Base-by-base conservation (phyloP, 2,797 vertebrate genomes). In the Gadopsis marmoratus region DNA sequence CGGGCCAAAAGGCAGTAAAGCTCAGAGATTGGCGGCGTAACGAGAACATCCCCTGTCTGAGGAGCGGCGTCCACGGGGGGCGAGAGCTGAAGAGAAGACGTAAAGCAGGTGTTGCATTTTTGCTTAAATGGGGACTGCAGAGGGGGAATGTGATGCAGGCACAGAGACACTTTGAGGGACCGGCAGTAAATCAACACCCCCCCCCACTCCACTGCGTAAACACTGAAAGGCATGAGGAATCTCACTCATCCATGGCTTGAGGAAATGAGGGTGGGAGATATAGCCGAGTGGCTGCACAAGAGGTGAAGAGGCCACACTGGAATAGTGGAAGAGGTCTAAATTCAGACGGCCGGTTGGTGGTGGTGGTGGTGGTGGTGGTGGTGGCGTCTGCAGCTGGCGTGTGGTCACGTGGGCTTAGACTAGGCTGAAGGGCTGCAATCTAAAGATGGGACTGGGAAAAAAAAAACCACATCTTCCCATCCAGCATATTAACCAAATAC, bases 241-340 rank as follows among this genome's bases (percentile, higher is more conserved):
- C 83, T 87, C 86, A 91, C 84, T 92, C 88, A 93, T 89, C 85
- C 83, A 26, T 88, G 82, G 79, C 84, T 76, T 21, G 59, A 88
- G 85, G 85, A 90, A 84, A 87, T 63, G 71, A 85, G 82, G 86
- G 50, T 78, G 77, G 79, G 85, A 85, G 85, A 79, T 68, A 79
- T 66, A 84, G 35, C 67, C 0, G 80, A 83, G 81, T 19, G 71
- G 14, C 74, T 43, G 74, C 76, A 63, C 41, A 37, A 65, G 10
- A 41, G 76, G 17, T 17, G n/a, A 51, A 47, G 58, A n/a, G 73
- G 61, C 71, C 66, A 26, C 39, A 0, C 71, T 7, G 75, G 75
- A 43, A 13, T 13, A 69, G 61, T 65, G 45, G 76, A 74, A 72
- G 71, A 16, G 13, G 63, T 50, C 63, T 60, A 35, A 41, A 81